phyloP scores from a whole-genome alignment of 1,140 invertebrate species.

The Caenorhabditis remanei region DNA sequence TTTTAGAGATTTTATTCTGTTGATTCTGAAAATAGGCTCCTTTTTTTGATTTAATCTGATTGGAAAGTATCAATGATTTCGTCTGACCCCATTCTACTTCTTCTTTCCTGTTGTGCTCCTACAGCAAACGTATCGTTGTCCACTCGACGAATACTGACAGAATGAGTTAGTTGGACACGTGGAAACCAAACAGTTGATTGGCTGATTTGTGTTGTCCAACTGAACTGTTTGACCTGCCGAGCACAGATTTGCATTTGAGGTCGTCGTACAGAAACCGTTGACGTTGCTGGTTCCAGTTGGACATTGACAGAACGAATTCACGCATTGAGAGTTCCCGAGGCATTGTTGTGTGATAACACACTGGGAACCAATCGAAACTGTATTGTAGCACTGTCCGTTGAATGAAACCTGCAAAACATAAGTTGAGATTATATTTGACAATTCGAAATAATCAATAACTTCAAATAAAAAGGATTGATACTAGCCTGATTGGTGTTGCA shows the following conservation, averaged over 20 bases:
- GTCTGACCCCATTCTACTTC: neutral
- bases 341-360: slow-evolving; percentile 7
- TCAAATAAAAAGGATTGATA: neutral
- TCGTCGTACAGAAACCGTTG: slow-evolving; percentile 3
- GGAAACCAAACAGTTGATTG: slow-evolving; percentile 38
- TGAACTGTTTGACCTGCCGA: slow-evolving; percentile 26
- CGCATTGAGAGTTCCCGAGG: slow-evolving; percentile 26
- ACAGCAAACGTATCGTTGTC: slow-evolving; percentile 42
- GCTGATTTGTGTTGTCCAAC: slow-evolving; percentile 31
- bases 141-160: slow-evolving; percentile 24
- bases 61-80: neutral
- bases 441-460: too few species aligned
- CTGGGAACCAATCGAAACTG: slow-evolving; percentile 10
- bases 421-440: neutral
- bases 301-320: slow-evolving; percentile 25
- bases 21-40: neutral
- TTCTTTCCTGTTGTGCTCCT: slow-evolving; percentile 31
- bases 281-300: slow-evolving; percentile 36
- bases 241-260: slow-evolving; percentile 7
- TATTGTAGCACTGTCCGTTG: slow-evolving; percentile 25
- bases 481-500: neutral
- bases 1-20: neutral
- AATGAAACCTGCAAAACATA: neutral
- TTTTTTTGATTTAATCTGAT: neutral
- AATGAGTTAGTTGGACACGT: slow-evolving; percentile 36